phyloP scores from a whole-genome alignment of 1,140 invertebrate species.

The Radopholus similis region DNA sequence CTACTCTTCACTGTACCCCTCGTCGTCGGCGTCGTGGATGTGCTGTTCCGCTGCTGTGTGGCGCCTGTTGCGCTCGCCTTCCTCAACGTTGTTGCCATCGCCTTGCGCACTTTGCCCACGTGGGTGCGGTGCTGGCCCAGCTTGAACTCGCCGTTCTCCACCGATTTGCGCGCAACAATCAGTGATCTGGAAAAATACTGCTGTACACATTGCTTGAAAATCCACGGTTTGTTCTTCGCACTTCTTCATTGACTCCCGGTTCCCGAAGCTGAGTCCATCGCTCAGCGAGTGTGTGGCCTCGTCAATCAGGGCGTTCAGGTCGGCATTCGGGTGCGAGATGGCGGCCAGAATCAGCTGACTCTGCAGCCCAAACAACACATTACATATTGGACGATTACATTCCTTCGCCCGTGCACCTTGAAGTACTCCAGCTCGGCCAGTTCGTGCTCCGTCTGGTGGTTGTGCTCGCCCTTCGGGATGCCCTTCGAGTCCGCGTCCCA shows the following conservation, averaged over 20 bases:
- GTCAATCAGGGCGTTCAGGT: constrained; percentile 46
- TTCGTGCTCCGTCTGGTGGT: constrained; percentile 45
- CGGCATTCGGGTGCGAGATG: constrained; percentile 33
- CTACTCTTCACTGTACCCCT: not conserved
- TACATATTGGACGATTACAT: not conserved
- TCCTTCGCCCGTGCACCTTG: constrained; percentile 25
- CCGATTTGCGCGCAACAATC: constrained; percentile 47
- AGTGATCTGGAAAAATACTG: constrained; percentile 17
- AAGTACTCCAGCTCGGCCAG: constrained; percentile 47
- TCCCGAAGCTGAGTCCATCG: constrained; percentile 32
- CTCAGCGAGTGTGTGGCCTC: constrained; percentile 36
- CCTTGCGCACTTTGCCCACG: not conserved
- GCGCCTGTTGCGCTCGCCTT: constrained; percentile 1
- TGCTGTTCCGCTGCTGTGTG: not conserved
- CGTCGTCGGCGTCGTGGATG: not conserved
- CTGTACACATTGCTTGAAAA: not conserved
- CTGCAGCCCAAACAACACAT: constrained; percentile 8
- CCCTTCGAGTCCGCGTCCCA: constrained; percentile 47
- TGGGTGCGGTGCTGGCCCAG: constrained; percentile 29
- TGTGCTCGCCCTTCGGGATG: constrained; percentile 46
- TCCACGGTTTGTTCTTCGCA: not conserved
- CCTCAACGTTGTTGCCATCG: not conserved
- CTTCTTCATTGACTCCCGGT: constrained; percentile 44
- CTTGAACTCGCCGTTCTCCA: constrained; percentile 45
- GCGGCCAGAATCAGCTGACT: constrained; percentile 50